A percentile compares a stretch with the other conserved stretches of the same genome.
Evolutionary conservation across 2,797 vertebrate species (phyloP).

Genomic region (Ctenopoma multispine): DNA sequence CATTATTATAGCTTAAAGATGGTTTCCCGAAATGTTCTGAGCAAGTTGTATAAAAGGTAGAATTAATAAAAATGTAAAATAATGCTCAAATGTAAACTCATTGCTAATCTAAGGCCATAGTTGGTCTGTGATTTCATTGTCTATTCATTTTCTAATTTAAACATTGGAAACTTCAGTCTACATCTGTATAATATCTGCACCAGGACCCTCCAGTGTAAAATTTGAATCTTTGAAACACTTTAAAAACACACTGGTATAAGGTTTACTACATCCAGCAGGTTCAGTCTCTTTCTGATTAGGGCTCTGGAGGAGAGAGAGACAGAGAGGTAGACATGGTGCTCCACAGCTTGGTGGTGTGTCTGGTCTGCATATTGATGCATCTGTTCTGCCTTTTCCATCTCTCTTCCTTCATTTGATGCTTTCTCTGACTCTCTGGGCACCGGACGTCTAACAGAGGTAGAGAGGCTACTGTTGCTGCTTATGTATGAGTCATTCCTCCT

Average conservation of each 20-base stretch:
- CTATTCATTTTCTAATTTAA: neutral
- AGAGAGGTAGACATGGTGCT: constrained; percentile 66
- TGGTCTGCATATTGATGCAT: constrained; percentile 47
- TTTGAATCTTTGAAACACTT: constrained; percentile 60
- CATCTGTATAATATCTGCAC: constrained; percentile 61
- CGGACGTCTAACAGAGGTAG: constrained; percentile 61
- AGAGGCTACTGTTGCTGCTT: constrained; percentile 61
- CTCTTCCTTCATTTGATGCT: constrained; percentile 30
- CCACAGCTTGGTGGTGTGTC: constrained; percentile 50
- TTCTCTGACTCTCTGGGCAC: constrained; percentile 47
- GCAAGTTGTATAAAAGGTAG: constrained; percentile 29
- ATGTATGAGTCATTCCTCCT: constrained; percentile 31
- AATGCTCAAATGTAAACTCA: constrained; percentile 39
- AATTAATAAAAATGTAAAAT: constrained; percentile 25
- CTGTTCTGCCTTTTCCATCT: constrained; percentile 40
- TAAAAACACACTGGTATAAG: constrained; percentile 59
- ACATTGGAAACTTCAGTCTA: constrained; percentile 57
- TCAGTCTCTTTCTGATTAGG: constrained; percentile 56
- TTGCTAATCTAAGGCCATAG: constrained; percentile 49
- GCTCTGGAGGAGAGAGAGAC: constrained; percentile 55
- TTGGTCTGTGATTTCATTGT: constrained; percentile 28
- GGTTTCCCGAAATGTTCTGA: constrained; percentile 44
- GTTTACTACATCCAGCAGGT: constrained; percentile 48
- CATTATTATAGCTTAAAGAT: constrained; percentile 65
- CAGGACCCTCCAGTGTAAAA: constrained; percentile 73